phyloP scores from a whole-genome alignment of 2,113 vertebrate species.

The Indri indri region DNA sequence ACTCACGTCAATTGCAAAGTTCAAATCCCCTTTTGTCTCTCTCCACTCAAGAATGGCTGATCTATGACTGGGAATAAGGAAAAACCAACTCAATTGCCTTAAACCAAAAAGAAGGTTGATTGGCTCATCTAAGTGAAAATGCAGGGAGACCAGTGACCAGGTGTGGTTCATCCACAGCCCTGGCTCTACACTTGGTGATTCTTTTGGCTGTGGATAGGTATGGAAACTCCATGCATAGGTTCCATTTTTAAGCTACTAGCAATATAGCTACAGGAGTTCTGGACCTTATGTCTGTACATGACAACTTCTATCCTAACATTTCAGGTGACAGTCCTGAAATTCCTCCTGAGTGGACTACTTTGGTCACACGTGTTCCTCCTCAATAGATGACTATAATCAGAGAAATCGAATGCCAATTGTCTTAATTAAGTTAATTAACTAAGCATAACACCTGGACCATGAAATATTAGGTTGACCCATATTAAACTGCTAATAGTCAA shows the following conservation, averaged over 20 bases:
- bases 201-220: not conserved
- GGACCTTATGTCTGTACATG: not conserved
- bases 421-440: not conserved
- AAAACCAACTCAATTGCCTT: not conserved
- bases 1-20: not conserved
- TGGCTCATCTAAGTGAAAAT: not conserved
- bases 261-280: not conserved
- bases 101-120: not conserved
- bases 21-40: not conserved
- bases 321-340: not conserved
- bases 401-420: not conserved
- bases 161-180: not conserved
- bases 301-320: not conserved
- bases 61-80: not conserved
- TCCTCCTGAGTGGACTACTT: not conserved
- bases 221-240: not conserved
- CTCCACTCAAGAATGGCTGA: not conserved
- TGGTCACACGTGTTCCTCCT: not conserved
- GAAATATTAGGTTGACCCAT: not conserved
- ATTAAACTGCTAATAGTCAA: not conserved
- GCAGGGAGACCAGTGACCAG: not conserved
- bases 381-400: not conserved
- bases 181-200: not conserved
- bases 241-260: not conserved
- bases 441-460: not conserved